Base-by-base conservation (phyloP, 2,113 vertebrate genomes). In the Acinonyx jubatus region DNA sequence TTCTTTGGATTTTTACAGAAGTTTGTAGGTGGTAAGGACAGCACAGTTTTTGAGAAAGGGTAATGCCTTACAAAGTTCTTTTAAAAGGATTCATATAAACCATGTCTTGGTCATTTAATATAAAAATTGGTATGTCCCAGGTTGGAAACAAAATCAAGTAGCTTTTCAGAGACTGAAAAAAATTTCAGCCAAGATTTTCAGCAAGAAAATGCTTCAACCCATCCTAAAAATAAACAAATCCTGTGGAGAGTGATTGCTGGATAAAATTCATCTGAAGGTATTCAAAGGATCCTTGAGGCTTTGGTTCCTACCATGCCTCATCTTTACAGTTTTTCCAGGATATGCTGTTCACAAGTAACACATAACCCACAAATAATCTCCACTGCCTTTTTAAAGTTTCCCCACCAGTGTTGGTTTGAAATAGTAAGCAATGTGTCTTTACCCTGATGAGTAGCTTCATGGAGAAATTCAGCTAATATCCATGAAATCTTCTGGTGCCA, bases 321-420 rank as follows among this genome's bases (percentile, higher is more conserved):
- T 27, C 31, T 93, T 91, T 41, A 63, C 69, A 85, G 14, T 87
- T 96, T 71, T 94, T 68, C 65, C 36, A 76, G 50, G 16, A 57
- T 95, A 61, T 61, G 57, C 25, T 76, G 29, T 33, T 93, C 66
- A 78, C 68, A 96, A 38, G 68, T 48, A n/a, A 65, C 2, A 73
- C 27, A 78, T 50, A 15, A 21, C 15, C 66, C 73, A 14, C 10
- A 69, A 69, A 69, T 50, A 78, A 87, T 50, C 41, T 93, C 66
- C 61, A n/a, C 61, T 71, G 31, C 83, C 66, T 89, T 95, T 95
- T 94, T 84, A 61, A 92, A 74, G 48, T 80, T 95, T 88, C 50
- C 8, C 41, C 16, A 80, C 2, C 16, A 82, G 52, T 52, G 29
- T 21, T 55, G 19, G 33, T 89, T 65, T 96, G 61, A 97, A 23